Conservation (phyloP, 1,140 invertebrate genomes). For the Bombyx mandarina region DNA sequence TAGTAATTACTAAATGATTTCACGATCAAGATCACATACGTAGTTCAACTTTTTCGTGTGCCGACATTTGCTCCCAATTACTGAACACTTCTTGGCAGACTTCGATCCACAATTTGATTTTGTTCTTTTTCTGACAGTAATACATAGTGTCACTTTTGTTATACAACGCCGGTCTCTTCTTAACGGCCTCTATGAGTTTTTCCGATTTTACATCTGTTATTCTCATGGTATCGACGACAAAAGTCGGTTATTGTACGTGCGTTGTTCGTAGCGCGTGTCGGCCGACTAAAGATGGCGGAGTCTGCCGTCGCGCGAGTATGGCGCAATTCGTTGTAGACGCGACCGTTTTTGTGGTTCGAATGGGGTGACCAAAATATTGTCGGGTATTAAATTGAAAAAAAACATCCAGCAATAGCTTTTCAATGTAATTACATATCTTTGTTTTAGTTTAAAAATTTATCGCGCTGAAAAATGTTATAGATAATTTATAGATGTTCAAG, state of each 20-base stretch:
- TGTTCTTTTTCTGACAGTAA: constrained; percentile 22
- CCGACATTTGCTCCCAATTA: constrained; percentile 17
- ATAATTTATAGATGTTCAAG: no score
- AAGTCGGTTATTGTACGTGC: constrained; percentile 11
- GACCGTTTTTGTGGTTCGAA: constrained; percentile 10
- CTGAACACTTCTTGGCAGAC: constrained; percentile 23
- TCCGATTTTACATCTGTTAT: constrained; percentile 19
- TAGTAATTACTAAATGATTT: not conserved
- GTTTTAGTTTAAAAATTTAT: no score
- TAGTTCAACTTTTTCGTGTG: constrained; percentile 22
- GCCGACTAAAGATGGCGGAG: constrained; percentile 25
- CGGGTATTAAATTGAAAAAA: no score
- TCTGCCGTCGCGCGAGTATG: constrained; percentile 17
- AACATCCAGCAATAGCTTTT: no score
- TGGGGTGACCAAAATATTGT: constrained; percentile 7
- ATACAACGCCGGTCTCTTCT: constrained; percentile 21
- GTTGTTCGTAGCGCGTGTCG: not conserved
- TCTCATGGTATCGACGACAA: not conserved
- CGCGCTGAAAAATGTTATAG: no score
- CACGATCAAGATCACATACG: constrained; percentile 13
- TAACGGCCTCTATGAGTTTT: constrained; percentile 22
- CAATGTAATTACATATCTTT: no score
- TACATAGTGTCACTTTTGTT: constrained; percentile 21
- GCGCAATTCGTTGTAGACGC: constrained; percentile 8
- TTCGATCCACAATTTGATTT: constrained; percentile 24